Evolutionary conservation across 92 coral and sea anemone genomes (phyloP).

Genomic region (Zoanthus gigantus): DNA sequence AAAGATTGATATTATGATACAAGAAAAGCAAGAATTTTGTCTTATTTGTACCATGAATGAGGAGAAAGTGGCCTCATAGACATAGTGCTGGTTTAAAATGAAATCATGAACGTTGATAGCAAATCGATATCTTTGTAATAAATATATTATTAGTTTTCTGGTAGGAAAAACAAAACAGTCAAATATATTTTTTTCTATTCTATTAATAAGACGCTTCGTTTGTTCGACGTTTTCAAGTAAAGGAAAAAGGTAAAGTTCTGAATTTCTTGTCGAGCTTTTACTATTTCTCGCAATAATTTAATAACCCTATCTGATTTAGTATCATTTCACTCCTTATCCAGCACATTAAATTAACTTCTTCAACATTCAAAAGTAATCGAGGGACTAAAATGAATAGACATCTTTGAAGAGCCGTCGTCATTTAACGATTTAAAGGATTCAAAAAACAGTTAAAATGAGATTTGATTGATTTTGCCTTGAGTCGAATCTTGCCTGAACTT

Average conservation of each 20-base stretch:
- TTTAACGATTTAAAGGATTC: no score
- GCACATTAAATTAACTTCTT: not conserved
- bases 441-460: no score
- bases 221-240: not conserved
- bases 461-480: no score
- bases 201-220: not conserved
- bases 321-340: not conserved
- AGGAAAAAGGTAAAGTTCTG: not conserved
- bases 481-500: no score
- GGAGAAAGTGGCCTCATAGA: not conserved
- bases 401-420: not conserved
- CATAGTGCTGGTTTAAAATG: not conserved
- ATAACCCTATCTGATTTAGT: not conserved
- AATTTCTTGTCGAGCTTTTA: not conserved
- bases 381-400: not conserved
- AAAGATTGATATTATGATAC: not conserved
- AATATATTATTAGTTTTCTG: not conserved
- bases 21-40: not conserved
- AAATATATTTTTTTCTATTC: not conserved
- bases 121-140: not conserved
- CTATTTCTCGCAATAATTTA: not conserved
- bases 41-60: not conserved
- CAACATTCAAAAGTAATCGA: not conserved
- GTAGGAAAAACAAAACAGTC: not conserved
- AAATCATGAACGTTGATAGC: not conserved